Evolutionary conservation across 2,888 invertebrate species (phyloP).

Genomic region (Nephrotoma appendiculata): DNA sequence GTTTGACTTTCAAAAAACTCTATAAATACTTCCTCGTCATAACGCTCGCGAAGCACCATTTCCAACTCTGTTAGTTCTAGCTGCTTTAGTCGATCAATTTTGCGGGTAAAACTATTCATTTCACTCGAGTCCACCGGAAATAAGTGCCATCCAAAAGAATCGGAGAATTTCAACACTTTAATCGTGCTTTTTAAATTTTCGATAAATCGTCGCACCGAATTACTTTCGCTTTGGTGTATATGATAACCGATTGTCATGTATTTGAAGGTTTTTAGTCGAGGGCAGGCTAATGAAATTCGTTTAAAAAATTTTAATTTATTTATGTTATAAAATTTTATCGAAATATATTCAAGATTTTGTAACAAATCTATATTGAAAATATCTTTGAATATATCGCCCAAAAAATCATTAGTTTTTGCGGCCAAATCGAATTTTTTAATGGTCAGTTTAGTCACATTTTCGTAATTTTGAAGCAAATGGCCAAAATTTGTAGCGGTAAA

Average conservation of each 20-base stretch:
- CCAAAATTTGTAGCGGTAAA: not conserved
- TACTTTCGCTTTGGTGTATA: not conserved
- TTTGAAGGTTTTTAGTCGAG: not conserved
- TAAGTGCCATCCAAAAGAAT: not conserved
- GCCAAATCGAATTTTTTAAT: not conserved
- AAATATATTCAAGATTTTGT: not conserved
- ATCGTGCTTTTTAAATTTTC: not conserved
- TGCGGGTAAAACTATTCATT: not conserved
- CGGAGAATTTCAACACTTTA: not conserved
- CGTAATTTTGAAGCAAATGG: not conserved
- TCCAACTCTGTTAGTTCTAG: not conserved
- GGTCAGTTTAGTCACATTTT: not conserved
- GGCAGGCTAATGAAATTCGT: not conserved
- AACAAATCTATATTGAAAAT: not conserved
- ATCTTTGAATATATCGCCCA: not conserved
- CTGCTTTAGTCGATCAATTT: not conserved
- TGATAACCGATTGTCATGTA: not conserved
- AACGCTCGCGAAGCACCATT: not conserved
- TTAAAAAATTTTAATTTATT: not conserved
- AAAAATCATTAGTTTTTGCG: not conserved
- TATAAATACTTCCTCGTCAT: not conserved
- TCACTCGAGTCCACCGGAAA: not conserved
- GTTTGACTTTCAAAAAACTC: not conserved
- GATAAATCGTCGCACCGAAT: not conserved
- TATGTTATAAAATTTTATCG: not conserved